Evolutionary conservation across 2,888 invertebrate genomes (phyloP).

Genomic region (Cataglyphis cursor): DNA sequence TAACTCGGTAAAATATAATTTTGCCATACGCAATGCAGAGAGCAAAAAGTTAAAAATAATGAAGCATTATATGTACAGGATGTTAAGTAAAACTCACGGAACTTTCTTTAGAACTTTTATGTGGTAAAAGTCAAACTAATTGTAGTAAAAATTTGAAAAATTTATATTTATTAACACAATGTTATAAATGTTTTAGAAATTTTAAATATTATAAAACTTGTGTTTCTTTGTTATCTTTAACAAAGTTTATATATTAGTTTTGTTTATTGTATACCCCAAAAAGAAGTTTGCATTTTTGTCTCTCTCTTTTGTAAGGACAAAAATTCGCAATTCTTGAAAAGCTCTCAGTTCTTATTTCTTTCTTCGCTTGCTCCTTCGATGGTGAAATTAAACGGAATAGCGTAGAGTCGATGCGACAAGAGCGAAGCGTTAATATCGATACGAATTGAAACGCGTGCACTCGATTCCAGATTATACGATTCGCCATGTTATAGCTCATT

Average conservation of each 20-base stretch:
- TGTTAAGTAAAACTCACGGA: not conserved
- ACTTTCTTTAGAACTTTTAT: not conserved
- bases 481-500: constrained; percentile 44
- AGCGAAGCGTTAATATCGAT: constrained; percentile 67
- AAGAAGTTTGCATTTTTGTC: not conserved
- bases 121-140: not conserved
- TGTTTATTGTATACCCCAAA: not conserved
- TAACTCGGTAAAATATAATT: constrained; percentile 14
- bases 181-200: not conserved
- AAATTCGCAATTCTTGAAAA: not conserved
- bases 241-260: not conserved
- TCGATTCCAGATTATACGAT: constrained; percentile 60
- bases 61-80: not conserved
- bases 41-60: constrained; percentile 9
- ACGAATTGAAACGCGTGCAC: constrained; percentile 56
- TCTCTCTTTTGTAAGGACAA: not conserved
- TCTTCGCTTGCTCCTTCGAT: constrained; percentile 52
- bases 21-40: not conserved
- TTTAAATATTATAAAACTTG: not conserved
- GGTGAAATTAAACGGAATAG: constrained; percentile 75
- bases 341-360: not conserved
- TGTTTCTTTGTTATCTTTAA: not conserved
- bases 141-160: not conserved
- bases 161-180: not conserved
- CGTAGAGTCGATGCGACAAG: constrained; percentile 68